A percentile compares a stretch with the other conserved stretches of the same genome.
phyloP scores from a whole-genome alignment of 2,113 vertebrate genomes.

The Chlamydotis undulata region DNA sequence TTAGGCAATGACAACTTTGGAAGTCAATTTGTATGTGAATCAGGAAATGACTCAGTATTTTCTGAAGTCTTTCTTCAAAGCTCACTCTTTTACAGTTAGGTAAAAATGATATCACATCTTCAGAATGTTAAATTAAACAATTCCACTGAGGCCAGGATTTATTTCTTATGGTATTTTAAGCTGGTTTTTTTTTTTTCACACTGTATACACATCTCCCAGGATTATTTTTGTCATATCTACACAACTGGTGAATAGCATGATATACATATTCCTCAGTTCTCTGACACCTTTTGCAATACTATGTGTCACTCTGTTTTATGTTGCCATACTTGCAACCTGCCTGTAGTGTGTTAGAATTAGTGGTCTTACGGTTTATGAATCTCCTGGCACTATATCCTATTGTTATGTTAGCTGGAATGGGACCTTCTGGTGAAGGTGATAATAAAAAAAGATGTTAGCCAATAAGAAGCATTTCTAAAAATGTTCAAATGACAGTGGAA shows the following conservation, averaged over 20 bases:
- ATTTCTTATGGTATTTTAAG: slow-evolving; percentile 14
- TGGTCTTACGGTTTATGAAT: slow-evolving; percentile 30
- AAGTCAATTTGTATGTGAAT: slow-evolving; percentile 66
- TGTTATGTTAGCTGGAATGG: slow-evolving; percentile 29
- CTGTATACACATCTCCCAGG: background rate
- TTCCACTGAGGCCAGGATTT: background rate
- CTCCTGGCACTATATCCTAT: slow-evolving; percentile 11
- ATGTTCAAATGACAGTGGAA: slow-evolving; percentile 23
- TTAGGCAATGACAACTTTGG: slow-evolving; percentile 47
- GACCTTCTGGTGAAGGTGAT: background rate
- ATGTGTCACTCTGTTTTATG: slow-evolving; percentile 5
- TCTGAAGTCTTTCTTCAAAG: slow-evolving; percentile 71
- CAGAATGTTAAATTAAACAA: slow-evolving; percentile 66
- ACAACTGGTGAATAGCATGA: background rate
- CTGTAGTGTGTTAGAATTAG: slow-evolving; percentile 33
- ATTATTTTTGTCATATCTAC: slow-evolving; percentile 16
- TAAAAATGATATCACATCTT: slow-evolving; percentile 69
- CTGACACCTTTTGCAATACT: slow-evolving; percentile 16
- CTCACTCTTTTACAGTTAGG: slow-evolving; percentile 44
- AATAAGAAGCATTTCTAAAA: slow-evolving; percentile 39
- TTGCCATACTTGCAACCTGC: background rate
- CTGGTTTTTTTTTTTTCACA: background rate
- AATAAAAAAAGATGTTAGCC: slow-evolving; percentile 29
- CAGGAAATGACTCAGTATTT: slow-evolving; percentile 69
- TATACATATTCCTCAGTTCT: background rate